Percentiles rank a stretch among this genome's conserved stretches.
Evolutionary conservation across 2,113 vertebrate genomes (phyloP).

Genomic region (Cyanoderma ruficeps): DNA sequence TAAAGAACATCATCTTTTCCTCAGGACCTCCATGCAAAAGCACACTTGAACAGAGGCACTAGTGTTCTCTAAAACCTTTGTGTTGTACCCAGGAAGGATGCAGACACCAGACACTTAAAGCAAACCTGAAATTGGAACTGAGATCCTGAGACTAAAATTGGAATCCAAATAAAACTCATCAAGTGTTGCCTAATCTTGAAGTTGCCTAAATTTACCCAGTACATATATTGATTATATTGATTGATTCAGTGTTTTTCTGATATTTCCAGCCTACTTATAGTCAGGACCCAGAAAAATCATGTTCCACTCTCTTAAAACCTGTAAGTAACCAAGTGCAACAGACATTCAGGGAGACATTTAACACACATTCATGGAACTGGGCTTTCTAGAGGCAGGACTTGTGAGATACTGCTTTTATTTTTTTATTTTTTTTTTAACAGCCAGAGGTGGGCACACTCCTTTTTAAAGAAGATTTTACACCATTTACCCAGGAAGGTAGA

Average conservation of each 20-base stretch:
- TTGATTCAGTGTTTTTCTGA: not conserved
- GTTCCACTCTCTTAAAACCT: not conserved
- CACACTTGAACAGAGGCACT: not conserved
- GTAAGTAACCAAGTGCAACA: not conserved
- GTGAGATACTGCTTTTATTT: not conserved
- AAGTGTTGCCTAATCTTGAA: not conserved
- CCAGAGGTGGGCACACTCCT: not conserved
- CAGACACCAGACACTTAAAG: not conserved
- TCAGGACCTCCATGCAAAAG: not conserved
- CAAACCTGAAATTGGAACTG: not conserved
- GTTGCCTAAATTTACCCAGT: not conserved
- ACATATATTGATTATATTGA: not conserved
- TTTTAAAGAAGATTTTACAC: not conserved
- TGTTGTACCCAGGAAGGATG: not conserved
- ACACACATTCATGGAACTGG: not conserved
- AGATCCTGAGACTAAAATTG: not conserved
- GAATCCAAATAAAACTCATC: not conserved
- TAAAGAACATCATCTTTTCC: not conserved
- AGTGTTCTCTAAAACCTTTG: not conserved
- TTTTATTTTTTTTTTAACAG: not conserved
- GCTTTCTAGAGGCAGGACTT: not conserved
- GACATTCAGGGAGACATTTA: not conserved
- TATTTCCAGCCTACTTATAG: not conserved
- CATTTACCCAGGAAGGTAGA: not conserved
- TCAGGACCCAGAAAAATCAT: not conserved